These are phyloP conservation scores for Limnephilus lunatus DNA, from an alignment of 2,888 invertebrate species.

Conservation along the genomic window DNA sequence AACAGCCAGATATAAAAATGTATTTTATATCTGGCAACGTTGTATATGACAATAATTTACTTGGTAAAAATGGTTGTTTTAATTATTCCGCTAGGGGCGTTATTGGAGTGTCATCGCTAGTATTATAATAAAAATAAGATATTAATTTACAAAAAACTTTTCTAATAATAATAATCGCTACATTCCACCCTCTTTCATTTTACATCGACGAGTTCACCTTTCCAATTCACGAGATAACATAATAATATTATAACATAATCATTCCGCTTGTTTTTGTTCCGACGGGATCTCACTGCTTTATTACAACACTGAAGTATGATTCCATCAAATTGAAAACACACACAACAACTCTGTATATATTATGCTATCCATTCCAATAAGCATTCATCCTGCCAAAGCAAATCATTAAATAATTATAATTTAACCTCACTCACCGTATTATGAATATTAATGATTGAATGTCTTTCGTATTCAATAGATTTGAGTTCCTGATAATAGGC, in stretches of 20 bases:
- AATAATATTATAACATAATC: not conserved
- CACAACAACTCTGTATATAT: not conserved
- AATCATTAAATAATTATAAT: not conserved
- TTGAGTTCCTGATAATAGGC: not conserved
- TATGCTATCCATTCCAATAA: not conserved
- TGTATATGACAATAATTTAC: too few relatives aligned
- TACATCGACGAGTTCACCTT: not conserved
- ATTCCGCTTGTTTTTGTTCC: not conserved
- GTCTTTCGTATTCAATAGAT: not conserved
- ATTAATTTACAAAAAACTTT: not conserved
- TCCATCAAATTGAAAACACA: not conserved
- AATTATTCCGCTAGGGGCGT: too few relatives aligned
- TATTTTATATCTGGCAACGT: too few relatives aligned
- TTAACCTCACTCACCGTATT: not conserved
- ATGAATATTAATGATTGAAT: not conserved
- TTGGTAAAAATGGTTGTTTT: too few relatives aligned
- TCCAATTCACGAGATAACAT: not conserved
- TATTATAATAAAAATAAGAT: too few relatives aligned
- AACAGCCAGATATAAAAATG: too few relatives aligned
- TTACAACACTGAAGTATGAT: not conserved
- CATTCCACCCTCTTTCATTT: not conserved
- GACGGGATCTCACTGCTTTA: not conserved
- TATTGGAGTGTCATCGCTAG: too few relatives aligned
- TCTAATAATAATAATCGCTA: not conserved
- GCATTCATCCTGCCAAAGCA: not conserved